phyloP scores from a whole-genome alignment of 1,140 invertebrate species.

The Hyles euphorbiae region DNA sequence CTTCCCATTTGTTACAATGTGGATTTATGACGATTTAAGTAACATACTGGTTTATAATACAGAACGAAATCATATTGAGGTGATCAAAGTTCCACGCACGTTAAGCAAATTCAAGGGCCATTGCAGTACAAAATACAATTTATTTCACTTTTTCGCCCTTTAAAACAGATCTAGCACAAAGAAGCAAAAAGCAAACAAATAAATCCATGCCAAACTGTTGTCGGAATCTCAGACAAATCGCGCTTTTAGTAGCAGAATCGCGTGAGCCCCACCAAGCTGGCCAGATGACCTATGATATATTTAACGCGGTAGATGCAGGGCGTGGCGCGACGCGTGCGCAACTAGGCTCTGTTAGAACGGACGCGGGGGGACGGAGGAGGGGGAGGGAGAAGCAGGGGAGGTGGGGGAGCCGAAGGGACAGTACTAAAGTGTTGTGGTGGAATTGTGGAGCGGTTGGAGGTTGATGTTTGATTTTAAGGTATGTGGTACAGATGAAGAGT shows the following conservation, averaged over 20 bases:
- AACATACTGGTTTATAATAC: too few relatives aligned
- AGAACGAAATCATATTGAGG: too few relatives aligned
- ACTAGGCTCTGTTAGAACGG: conserved; percentile 27
- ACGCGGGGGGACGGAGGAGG: conserved; percentile 8
- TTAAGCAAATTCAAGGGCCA: too few relatives aligned
- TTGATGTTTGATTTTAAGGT: too few relatives aligned
- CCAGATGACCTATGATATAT: conserved; percentile 48
- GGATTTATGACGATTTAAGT: too few relatives aligned
- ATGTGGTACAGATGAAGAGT: too few relatives aligned
- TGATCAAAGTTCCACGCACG: too few relatives aligned
- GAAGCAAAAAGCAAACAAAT: conserved; percentile 1
- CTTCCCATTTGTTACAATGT: too few relatives aligned
- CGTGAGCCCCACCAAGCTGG: conserved; percentile 15
- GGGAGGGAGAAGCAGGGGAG: conserved; percentile 7
- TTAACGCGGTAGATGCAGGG: conserved; percentile 41
- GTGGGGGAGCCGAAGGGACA: conserved; percentile 32
- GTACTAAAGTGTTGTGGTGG: conserved; percentile 6
- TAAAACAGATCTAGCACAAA: too few relatives aligned
- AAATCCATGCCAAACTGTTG: background rate
- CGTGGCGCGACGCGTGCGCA: conserved; percentile 44
- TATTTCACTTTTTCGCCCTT: too few relatives aligned
- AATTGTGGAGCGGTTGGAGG: too few relatives aligned
- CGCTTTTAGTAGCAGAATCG: conserved; percentile 17
- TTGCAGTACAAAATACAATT: too few relatives aligned
- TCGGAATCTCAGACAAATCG: conserved; percentile 15